phyloP scores from a whole-genome alignment of 2,888 invertebrate genomes.

The Papilio gigon region DNA sequence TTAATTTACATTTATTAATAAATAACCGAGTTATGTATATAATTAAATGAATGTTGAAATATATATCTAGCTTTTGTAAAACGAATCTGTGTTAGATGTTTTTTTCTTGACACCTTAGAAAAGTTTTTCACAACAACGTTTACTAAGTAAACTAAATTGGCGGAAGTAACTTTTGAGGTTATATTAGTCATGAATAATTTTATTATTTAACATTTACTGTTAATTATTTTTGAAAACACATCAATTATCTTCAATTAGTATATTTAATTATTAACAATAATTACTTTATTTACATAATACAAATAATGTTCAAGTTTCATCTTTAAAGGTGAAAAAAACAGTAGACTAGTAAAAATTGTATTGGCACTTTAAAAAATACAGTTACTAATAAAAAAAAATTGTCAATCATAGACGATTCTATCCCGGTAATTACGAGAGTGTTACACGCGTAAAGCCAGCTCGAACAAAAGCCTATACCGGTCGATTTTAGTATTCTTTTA shows the following conservation, averaged over 20 bases:
- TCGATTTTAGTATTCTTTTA: not conserved
- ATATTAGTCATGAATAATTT: not conserved
- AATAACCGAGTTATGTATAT: not conserved
- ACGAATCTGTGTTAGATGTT: not conserved
- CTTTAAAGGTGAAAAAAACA: not conserved
- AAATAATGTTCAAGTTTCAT: not conserved
- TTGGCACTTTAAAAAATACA: no score
- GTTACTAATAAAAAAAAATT: no score
- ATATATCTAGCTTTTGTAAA: not conserved
- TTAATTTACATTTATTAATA: constrained; percentile 10
- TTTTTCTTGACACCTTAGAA: not conserved
- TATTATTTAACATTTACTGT: not conserved
- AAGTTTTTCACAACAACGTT: not conserved
- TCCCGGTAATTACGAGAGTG: no score
- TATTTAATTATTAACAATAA: not conserved
- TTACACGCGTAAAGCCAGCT: no score
- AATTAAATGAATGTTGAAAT: not conserved
- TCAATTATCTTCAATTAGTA: not conserved
- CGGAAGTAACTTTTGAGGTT: not conserved
- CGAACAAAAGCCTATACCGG: not conserved
- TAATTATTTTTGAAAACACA: constrained; percentile 1
- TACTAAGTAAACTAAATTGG: not conserved
- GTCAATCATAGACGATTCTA: no score
- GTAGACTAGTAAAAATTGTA: no score
- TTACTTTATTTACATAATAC: not conserved